Evolutionary conservation across 2,797 vertebrate species (phyloP).

Genomic region (Hephaestus fuliginosus): DNA sequence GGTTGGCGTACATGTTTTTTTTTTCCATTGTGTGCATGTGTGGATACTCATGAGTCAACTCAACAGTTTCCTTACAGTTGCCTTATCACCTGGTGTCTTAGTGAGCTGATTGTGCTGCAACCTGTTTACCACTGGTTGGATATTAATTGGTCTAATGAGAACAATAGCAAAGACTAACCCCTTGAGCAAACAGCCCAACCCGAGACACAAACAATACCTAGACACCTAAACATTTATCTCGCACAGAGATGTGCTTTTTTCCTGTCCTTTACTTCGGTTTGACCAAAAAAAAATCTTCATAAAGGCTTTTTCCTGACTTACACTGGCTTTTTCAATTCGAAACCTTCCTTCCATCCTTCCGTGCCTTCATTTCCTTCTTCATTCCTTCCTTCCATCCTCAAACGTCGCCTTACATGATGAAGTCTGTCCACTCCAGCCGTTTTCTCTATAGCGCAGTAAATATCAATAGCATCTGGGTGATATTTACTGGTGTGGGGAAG

Average conservation of each 20-base stretch:
- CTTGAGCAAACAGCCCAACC: conserved; percentile 68
- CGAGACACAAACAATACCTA: conserved; percentile 23
- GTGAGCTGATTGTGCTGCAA: conserved; percentile 35
- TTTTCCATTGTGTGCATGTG: background rate
- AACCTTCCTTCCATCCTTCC: background rate
- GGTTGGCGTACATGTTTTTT: background rate
- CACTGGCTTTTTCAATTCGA: background rate
- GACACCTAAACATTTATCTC: conserved; percentile 2
- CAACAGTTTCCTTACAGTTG: background rate
- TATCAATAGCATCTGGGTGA: conserved; percentile 76
- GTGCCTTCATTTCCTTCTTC: background rate
- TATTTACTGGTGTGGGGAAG: conserved; percentile 82
- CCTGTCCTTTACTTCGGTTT: conserved; percentile 3
- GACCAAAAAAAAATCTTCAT: conserved; percentile 24
- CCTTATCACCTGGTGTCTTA: conserved; percentile 50
- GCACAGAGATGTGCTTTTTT: conserved; percentile 25
- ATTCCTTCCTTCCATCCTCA: conserved; percentile 17
- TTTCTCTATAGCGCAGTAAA: conserved; percentile 65
- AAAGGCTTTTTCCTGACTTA: background rate
- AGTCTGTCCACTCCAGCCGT: conserved; percentile 44
- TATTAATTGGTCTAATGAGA: conserved; percentile 70
- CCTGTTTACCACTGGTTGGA: conserved; percentile 60
- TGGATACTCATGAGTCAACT: conserved; percentile 25
- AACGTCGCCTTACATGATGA: conserved; percentile 33
- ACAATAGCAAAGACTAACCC: conserved; percentile 52